Evolutionary conservation across 2,797 vertebrate species (phyloP).

Genomic region (Prunella strophiata): DNA sequence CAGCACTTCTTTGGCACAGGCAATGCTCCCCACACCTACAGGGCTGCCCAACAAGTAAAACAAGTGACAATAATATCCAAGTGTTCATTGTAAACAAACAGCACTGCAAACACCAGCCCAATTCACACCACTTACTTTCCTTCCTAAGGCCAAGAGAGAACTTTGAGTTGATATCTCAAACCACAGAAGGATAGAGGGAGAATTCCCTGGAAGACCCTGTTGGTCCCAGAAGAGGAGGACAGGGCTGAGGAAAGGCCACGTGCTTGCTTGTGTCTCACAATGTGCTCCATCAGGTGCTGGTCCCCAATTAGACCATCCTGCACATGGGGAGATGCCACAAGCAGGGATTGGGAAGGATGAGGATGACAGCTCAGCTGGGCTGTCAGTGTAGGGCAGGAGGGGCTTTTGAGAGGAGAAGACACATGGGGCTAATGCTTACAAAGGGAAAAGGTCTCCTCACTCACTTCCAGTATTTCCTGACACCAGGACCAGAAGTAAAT

Average conservation of each 20-base stretch:
- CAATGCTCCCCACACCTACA: slow-evolving; percentile 23
- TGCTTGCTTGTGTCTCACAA: neutral
- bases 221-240: neutral
- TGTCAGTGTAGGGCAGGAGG: neutral
- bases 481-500: neutral
- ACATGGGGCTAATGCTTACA: neutral
- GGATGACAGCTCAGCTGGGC: neutral
- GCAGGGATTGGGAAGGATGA: neutral
- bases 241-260: neutral
- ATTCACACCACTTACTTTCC: neutral
- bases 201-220: neutral
- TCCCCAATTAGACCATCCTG: neutral
- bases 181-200: neutral
- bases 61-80: slow-evolving; percentile 14
- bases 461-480: neutral
- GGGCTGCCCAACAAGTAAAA: slow-evolving; percentile 33
- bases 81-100: slow-evolving; percentile 30
- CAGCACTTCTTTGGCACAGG: slow-evolving; percentile 3
- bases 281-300: neutral
- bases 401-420: neutral
- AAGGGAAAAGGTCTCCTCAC: neutral
- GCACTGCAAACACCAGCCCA: neutral
- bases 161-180: neutral
- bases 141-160: neutral
- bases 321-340: neutral